Percentiles rank a stretch among this genome's conserved stretches.
Conservation (phyloP, 2,888 invertebrate species). For the Callosobruchus maculatus region DNA sequence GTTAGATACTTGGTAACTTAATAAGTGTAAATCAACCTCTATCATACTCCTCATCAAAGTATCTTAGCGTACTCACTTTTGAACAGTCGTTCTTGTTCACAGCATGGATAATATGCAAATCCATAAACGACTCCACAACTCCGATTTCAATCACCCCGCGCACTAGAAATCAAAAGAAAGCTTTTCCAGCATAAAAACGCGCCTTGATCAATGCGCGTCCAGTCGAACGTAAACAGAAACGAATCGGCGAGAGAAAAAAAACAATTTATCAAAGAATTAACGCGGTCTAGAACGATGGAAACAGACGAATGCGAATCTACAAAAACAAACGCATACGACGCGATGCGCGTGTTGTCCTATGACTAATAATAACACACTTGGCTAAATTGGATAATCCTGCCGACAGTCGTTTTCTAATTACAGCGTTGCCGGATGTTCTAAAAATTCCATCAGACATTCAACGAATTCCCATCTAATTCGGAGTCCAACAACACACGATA, state of each 20-base stretch:
- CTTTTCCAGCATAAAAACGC: not conserved
- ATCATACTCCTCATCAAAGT: too few species aligned
- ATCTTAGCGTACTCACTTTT: not conserved
- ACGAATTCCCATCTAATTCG: too few species aligned
- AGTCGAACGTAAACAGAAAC: not conserved
- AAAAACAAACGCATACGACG: conserved; percentile 10
- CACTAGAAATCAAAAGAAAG: not conserved
- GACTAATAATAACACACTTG: conserved; percentile 11
- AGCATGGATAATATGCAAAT: not conserved
- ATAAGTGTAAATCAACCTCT: too few species aligned
- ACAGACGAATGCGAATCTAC: not conserved
- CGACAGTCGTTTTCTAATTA: conserved; percentile 12
- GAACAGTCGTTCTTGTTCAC: not conserved
- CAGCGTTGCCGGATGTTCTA: conserved; percentile 10
- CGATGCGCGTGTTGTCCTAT: conserved; percentile 10
- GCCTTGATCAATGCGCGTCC: not conserved
- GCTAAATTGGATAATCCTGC: conserved; percentile 17
- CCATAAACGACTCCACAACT: not conserved
- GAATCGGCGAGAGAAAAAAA: not conserved
- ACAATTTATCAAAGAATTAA: not conserved
- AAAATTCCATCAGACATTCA: not conserved
- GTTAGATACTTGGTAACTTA: too few species aligned
- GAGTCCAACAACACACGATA: too few species aligned
- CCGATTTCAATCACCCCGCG: not conserved
- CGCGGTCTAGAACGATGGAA: not conserved